Percentiles rank a stretch among this genome's conserved stretches.
Evolutionary conservation across 2,888 invertebrate species (phyloP).

Genomic region (Rhamphomyia laevipes): DNA sequence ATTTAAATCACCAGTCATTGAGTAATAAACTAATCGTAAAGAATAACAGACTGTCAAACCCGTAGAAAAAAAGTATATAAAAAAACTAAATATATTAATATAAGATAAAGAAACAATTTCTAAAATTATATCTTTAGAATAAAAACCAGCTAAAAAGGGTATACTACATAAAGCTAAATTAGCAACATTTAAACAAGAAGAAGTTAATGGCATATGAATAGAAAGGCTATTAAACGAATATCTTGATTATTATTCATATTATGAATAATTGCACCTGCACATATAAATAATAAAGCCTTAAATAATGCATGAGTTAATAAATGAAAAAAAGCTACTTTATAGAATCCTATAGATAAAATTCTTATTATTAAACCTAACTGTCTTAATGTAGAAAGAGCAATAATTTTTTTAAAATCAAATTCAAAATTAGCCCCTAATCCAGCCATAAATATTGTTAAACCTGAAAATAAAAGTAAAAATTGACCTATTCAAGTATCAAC

Average conservation of each 20-base stretch:
- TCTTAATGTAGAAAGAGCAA: slow-evolving; percentile 64
- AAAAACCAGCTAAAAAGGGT: slow-evolving; percentile 54
- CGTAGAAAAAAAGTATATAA: slow-evolving; percentile 42
- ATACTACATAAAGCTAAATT: slow-evolving; percentile 51
- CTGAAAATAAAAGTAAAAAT: no score
- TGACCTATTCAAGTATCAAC: no score
- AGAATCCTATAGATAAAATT: slow-evolving; percentile 44
- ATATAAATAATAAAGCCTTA: slow-evolving; percentile 63
- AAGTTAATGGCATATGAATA: slow-evolving; percentile 41
- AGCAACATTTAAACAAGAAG: slow-evolving; percentile 44
- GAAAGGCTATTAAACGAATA: slow-evolving; percentile 49
- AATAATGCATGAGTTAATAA: slow-evolving; percentile 61
- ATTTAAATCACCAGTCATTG: slow-evolving; percentile 41
- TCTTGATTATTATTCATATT: slow-evolving; percentile 50
- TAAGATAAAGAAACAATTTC: slow-evolving; percentile 43
- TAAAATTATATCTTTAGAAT: slow-evolving; percentile 52
- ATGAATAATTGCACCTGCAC: slow-evolving; percentile 59
- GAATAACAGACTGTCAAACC: slow-evolving; percentile 47
- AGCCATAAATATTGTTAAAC: slow-evolving; percentile 49
- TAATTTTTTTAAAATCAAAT: slow-evolving; percentile 65
- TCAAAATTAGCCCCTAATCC: slow-evolving; percentile 50
- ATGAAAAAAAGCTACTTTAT: slow-evolving; percentile 56
- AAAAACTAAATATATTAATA: no score
- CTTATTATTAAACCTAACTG: slow-evolving; percentile 64
- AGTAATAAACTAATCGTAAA: slow-evolving; percentile 45